These are phyloP conservation scores for Gadus macrocephalus DNA, from an alignment of 2,113 vertebrate species.

Conservation along the genomic window DNA sequence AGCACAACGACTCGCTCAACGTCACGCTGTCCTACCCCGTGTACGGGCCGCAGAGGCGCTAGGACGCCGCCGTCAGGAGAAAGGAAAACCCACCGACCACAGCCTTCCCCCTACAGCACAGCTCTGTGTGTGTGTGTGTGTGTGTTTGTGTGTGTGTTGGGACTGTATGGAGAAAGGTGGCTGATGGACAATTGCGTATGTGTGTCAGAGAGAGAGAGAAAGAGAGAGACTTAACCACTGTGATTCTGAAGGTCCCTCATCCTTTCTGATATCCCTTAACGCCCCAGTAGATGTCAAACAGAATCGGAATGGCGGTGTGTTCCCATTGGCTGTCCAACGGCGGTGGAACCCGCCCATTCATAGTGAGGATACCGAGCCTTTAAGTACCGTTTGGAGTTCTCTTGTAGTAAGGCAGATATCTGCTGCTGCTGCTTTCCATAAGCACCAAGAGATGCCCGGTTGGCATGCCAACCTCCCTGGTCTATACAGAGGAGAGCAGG, in stretches of 20 bases:
- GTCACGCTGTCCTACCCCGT: slow-evolving; percentile 97
- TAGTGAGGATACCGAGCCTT: too few relatives aligned
- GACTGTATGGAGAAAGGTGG: neutral
- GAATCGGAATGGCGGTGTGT: too few relatives aligned
- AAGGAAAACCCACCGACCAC: neutral
- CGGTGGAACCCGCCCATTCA: neutral
- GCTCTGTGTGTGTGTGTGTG: neutral
- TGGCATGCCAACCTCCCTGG: too few relatives aligned
- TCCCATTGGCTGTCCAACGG: neutral
- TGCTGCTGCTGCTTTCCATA: too few relatives aligned
- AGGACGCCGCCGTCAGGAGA: slow-evolving; percentile 47
- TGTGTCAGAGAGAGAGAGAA: neutral
- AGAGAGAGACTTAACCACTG: neutral
- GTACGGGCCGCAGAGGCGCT: slow-evolving; percentile 93
- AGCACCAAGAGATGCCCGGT: too few relatives aligned
- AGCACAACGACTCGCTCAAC: slow-evolving; percentile 99
- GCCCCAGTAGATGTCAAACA: neutral
- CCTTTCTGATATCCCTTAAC: neutral
- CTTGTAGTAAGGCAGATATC: too few relatives aligned
- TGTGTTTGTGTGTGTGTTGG: neutral
- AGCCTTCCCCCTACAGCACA: neutral
- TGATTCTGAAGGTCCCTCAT: neutral
- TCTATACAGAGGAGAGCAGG: too few relatives aligned
- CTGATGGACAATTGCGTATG: neutral
- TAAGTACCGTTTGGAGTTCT: too few relatives aligned